Evolutionary conservation across 2,797 vertebrate species (phyloP), one percentile per base, ranked within the genome.

Genomic region (Pempheris klunzingeri): DNA sequence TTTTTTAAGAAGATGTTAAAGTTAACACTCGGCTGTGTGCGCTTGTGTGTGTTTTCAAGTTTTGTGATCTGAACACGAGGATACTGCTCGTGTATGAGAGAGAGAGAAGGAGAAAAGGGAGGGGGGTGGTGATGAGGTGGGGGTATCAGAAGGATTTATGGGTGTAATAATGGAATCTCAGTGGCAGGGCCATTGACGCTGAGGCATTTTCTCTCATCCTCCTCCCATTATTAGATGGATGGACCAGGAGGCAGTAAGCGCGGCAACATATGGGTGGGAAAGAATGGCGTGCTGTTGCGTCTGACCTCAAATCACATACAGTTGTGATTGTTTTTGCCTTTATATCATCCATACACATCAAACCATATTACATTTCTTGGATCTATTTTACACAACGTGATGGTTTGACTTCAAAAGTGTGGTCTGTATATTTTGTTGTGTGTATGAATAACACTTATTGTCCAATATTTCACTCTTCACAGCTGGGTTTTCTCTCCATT

Each of bases 161-260:
- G 87, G 49, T 73, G 87, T 92, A 94, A 94, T 95, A 94, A 94
- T 92, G 88, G 87, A 88, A 91, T 87, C 90, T 92, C 88, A 80
- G 90, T 88, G 90, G 82, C 87, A 80, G 86, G 80, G 89, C 87
- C 78, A 84, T 91, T 87, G 87, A 93, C 87, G 86, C 89, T 78
- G 89, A 91, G 81, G 85, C 90, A 92, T 92, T 92, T 88, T 84
- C 90, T 78, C 91, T 91, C 92, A 88, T 92, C 90, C 80, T 87
- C 85, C 77, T 87, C 86, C 83, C 89, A 85, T 92, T 90, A 92
- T 90, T 80, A 88, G 89, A 92, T 79, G 85, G 87, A 90, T 87
- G 83, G 87, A 90, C 61, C 85, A 78, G 75, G 80, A 78, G 81
- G 86, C 85, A 88, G 83, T 80, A 67, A 77, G 85, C 73, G 49